Evolutionary conservation across 2,113 vertebrate species (phyloP), one percentile per base, ranked within the genome.

Genomic region (Promerops cafer): DNA sequence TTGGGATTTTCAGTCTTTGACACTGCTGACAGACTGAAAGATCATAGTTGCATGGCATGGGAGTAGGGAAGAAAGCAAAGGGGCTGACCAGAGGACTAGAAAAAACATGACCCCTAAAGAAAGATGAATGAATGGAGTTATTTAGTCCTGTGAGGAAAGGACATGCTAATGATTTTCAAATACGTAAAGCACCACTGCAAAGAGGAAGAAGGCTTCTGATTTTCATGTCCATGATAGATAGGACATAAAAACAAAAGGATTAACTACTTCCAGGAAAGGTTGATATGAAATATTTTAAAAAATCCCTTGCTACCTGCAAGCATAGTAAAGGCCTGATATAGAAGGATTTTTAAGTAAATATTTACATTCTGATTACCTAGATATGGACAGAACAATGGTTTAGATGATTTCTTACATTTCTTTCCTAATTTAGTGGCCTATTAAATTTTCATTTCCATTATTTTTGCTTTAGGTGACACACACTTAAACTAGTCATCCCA

Each of bases 51-150:
- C 30, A 12, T 52, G 50, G 27, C 56, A 80, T 70, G 76, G 63
- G 68, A 92, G 42, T 71, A 87, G 31, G 52, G 86, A 92, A 95
- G 44, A 95, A 93, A 97, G 93, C 76, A 90, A 93, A 94, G 47
- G 60, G 60, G 79, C 47, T 74, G 72, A 88, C 86, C 89, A 93
- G 76, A 93, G 83, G 91, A 92, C 93, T 89, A 77, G 68, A 74
- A 89, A 94, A 95, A 96, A 95, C 93, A 97, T 95, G 93, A 96
- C 94, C 95, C 47, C 60, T 90, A 83, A 92, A 93, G 89, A 97
- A 95, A 97, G 96, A 93, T 81, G 93, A 96, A 95, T 84, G 81
- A 83, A 85, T 88, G 47, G 54, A 77, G 50, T 78, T 93, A 76
- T 93, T 95, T 78, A 86, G 86, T 89, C 79, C 64, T 83, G 52